Percentiles rank a stretch among this genome's conserved stretches.
These are phyloP conservation scores for Xiphophorus maculatus DNA, from an alignment of 2,113 vertebrate genomes.

Conservation along the genomic window DNA sequence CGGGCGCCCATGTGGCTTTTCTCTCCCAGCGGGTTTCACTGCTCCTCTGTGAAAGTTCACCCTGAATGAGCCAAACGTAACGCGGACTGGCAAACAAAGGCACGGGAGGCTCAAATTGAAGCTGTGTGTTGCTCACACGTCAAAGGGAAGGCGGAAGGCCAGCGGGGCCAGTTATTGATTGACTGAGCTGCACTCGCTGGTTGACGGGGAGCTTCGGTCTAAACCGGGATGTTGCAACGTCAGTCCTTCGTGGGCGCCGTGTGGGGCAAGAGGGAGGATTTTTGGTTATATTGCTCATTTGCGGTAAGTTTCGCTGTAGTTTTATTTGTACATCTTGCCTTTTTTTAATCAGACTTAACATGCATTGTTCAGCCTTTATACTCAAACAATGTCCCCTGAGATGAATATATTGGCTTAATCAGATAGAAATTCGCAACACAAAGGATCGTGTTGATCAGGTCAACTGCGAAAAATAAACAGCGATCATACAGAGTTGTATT, in stretches of 20 bases:
- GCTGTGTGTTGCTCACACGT: neutral
- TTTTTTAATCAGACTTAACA: neutral
- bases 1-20: constrained; percentile 29
- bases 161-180: constrained; percentile 12
- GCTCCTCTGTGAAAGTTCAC: constrained; percentile 40
- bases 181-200: neutral
- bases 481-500: neutral
- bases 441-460: neutral
- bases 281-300: constrained; percentile 12
- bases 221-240: constrained; percentile 2
- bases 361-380: neutral
- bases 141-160: neutral
- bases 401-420: constrained; percentile 5
- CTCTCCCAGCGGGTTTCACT: constrained; percentile 34
- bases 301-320: constrained; percentile 39
- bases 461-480: no score
- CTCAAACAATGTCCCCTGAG: neutral
- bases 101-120: neutral
- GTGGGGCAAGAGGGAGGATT: constrained; percentile 8
- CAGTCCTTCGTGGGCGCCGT: neutral
- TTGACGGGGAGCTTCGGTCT: neutral
- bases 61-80: constrained; percentile 41
- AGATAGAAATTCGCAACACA: neutral
- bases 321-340: neutral
- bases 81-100: neutral